phyloP scores from a whole-genome alignment of 1,140 invertebrate genomes.

The Pseudomyrmex cubaensis region DNA sequence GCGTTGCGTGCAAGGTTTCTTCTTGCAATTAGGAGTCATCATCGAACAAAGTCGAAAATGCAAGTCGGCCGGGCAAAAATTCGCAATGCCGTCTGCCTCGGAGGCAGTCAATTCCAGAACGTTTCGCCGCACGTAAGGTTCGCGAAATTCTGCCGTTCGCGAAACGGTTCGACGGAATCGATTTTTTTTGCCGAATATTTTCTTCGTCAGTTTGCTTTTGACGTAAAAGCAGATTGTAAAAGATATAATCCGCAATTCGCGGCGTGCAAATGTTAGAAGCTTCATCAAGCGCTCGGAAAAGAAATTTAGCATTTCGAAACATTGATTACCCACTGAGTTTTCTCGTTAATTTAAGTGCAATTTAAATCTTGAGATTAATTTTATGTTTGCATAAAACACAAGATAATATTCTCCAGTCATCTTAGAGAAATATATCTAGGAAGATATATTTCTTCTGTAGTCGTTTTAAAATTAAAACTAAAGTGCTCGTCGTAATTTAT shows the following conservation, averaged over 20 bases:
- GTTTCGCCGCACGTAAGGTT: constrained; percentile 37
- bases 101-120: constrained; percentile 34
- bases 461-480: constrained; percentile 34
- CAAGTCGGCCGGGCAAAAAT: constrained; percentile 35
- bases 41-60: constrained; percentile 34
- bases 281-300: background rate
- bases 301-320: background rate
- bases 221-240: background rate
- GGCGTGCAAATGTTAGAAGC: too few species aligned
- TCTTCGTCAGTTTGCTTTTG: constrained; percentile 38
- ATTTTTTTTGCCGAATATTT: background rate
- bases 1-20: constrained; percentile 43
- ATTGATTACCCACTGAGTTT: background rate
- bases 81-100: background rate
- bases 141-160: constrained; percentile 47
- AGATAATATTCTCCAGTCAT: background rate
- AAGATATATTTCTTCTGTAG: background rate
- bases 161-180: constrained; percentile 8
- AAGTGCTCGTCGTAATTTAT: constrained; percentile 28
- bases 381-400: background rate
- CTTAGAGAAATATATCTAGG: background rate
- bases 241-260: background rate
- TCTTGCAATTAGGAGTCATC: constrained; percentile 48
- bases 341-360: constrained; percentile 2
- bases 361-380: background rate